These are phyloP conservation scores for Psittacula cyanocephala DNA, from an alignment of 2,113 vertebrate species.

Conservation along the genomic window DNA sequence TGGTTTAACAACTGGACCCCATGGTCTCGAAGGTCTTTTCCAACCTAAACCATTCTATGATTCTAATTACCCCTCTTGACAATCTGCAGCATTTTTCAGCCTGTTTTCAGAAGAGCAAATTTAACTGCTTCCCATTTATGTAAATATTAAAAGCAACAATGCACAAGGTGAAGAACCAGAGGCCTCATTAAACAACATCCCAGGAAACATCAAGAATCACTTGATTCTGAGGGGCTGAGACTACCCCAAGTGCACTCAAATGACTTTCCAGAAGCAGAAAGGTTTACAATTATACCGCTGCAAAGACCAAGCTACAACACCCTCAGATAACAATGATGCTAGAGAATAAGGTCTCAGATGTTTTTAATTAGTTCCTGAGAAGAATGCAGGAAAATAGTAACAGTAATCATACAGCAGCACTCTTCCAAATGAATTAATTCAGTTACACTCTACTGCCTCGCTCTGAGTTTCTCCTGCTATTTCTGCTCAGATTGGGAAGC, in stretches of 20 bases:
- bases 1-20: fast-evolving
- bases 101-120: background rate
- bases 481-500: background rate
- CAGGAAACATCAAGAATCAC: background rate
- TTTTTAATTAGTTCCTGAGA: background rate
- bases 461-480: background rate
- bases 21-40: background rate
- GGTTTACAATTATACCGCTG: fast-evolving
- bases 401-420: background rate
- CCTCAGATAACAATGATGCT: background rate
- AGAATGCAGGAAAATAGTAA: background rate
- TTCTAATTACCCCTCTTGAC: background rate
- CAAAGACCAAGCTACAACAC: background rate
- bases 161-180: background rate
- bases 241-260: background rate
- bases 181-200: background rate
- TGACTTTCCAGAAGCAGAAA: background rate
- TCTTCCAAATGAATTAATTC: background rate
- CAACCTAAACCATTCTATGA: background rate
- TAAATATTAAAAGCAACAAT: background rate
- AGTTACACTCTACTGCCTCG: background rate
- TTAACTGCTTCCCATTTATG: background rate
- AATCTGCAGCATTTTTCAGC: background rate
- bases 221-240: background rate
- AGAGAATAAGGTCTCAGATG: background rate